phyloP scores from a whole-genome alignment of 2,113 vertebrate genomes.

The Sula dactylatra region DNA sequence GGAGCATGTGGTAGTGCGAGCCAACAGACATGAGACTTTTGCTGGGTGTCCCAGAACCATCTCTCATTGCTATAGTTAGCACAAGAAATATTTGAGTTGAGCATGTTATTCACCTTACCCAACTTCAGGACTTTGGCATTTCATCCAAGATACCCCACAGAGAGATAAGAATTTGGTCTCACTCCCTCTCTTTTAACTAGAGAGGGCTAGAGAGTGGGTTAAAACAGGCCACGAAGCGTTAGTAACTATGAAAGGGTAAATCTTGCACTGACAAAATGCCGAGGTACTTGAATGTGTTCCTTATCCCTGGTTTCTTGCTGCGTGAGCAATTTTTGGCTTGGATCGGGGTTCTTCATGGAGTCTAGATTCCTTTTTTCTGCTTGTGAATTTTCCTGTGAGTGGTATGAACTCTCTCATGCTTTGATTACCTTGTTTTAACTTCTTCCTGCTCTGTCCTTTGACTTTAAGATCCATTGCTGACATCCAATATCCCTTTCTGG shows the following conservation, averaged over 20 bases:
- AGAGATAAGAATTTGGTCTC: background rate
- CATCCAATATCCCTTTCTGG: background rate
- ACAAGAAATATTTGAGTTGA: background rate
- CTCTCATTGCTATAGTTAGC: background rate
- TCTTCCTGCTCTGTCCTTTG: background rate
- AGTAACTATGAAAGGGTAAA: background rate
- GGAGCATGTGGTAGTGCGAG: accelerated
- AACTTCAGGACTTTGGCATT: background rate
- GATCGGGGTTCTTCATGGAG: background rate
- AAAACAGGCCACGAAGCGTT: accelerated
- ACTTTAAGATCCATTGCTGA: background rate
- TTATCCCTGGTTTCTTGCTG: background rate
- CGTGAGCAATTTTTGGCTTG: background rate
- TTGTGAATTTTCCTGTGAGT: background rate
- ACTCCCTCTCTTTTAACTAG: background rate
- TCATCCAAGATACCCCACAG: background rate
- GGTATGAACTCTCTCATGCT: background rate
- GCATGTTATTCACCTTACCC: background rate
- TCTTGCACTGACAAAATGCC: background rate
- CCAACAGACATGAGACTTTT: background rate
- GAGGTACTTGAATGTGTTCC: background rate
- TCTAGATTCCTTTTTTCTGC: background rate
- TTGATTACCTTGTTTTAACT: background rate
- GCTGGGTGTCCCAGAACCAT: background rate
- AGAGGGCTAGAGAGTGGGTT: background rate